Evolutionary conservation across 2,113 vertebrate species (phyloP).

Genomic region (Suricata suricatta): DNA sequence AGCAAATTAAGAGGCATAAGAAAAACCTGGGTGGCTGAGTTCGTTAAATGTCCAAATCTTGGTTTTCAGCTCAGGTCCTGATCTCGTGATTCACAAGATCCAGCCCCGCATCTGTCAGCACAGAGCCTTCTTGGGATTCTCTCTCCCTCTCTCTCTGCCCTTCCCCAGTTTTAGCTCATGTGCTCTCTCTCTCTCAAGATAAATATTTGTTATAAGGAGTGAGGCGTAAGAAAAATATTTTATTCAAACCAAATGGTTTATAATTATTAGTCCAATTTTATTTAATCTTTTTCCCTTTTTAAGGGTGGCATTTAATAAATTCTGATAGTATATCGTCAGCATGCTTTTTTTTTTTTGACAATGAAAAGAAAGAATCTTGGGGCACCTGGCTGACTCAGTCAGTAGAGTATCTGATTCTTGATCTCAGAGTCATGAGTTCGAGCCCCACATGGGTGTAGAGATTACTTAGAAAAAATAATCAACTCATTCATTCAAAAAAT

Average conservation of each 20-base stretch:
- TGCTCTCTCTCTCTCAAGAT: too few species aligned
- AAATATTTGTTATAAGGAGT: too few species aligned
- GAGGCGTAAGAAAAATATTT: neutral
- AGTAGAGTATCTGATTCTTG: neutral
- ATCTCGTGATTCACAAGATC: too few species aligned
- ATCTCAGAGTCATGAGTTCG: neutral
- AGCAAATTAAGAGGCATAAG: neutral
- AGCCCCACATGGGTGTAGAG: neutral
- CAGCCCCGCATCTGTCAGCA: too few species aligned
- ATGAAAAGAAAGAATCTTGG: neutral
- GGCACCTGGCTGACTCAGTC: neutral
- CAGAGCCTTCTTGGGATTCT: too few species aligned
- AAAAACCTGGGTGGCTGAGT: neutral
- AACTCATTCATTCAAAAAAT: neutral
- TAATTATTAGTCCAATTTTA: neutral
- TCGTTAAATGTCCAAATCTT: too few species aligned
- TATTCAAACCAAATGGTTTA: conserved; percentile 36
- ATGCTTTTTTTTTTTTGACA: neutral
- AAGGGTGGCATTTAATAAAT: neutral
- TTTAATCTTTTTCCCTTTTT: neutral
- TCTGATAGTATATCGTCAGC: neutral
- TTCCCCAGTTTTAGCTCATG: too few species aligned
- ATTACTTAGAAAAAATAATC: neutral
- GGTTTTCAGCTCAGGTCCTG: too few species aligned
- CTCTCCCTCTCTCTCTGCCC: too few species aligned